Base-by-base conservation (phyloP, 2,797 vertebrate species). In the Masticophis lateralis region DNA sequence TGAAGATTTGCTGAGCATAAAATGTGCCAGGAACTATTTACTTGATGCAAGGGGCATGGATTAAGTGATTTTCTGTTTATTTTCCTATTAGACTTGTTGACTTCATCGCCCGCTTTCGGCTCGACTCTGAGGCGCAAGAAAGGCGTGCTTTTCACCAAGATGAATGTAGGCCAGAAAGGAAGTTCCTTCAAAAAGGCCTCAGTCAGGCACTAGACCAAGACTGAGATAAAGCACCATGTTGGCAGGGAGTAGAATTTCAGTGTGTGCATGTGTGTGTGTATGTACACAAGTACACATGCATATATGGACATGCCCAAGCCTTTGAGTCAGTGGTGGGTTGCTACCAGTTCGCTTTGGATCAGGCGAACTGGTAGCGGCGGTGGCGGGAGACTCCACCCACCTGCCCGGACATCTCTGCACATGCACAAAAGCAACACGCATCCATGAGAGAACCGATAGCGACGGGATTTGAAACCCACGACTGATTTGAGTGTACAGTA, bases 31-130 rank as follows among this genome's bases (percentile, higher is more conserved):
- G 91, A 96, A 92, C 94, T 97, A 94, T 96, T 96, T 97, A 97
- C 96, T 61, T 37, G 90, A 97, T 93, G 95, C 96, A 94, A 97
- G 94, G 87, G 93, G 90, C 96, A 96, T 96, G 96, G 96, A 97
- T 96, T 94, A 97, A 97, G 94, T 94, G 93, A 91, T 90, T 96
- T 96, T 96, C 96, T 98, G 97, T 97, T 98, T 98, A 97, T 98
- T 98, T 97, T 97, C 93, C 87, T 96, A 91, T 97, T 97, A 90
- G 47, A 89, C 95, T 97, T 97, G 95, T 97, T 97, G 97, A 97
- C 96, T 98, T 97, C 96, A 97, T 94, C 94, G 96, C 95, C 95
- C 89, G 95, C 95, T 37, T 96, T 94, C 91, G 60, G 96, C 92
- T 94, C 63, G 6, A 63, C 96, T 97, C 95, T 91, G 90, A 96